A percentile compares a stretch with the other conserved stretches of the same genome.
Evolutionary conservation across 2,797 vertebrate genomes (phyloP).

Genomic region (Numenius phaeopus): DNA sequence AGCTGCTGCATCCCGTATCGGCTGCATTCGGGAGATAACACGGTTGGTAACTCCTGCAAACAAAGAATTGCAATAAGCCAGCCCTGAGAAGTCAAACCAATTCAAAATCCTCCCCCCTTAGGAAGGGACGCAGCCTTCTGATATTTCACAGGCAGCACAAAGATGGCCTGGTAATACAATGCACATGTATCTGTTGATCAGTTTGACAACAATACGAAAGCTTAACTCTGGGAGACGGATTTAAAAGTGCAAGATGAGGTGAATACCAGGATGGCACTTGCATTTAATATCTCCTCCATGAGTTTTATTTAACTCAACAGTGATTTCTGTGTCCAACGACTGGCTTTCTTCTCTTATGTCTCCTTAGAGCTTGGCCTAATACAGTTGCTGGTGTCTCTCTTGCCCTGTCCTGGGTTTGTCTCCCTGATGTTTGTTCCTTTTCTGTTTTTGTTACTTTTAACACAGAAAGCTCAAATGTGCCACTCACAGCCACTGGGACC

Average conservation of each 20-base stretch:
- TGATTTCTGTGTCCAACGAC: neutral
- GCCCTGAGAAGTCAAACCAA: slow-evolving; percentile 3
- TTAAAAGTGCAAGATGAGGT: neutral
- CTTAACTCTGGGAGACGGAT: neutral
- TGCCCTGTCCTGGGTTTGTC: neutral
- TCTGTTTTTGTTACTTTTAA: neutral
- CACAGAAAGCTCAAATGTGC: neutral
- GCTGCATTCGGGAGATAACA: slow-evolving; percentile 43
- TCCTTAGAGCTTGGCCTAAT: neutral
- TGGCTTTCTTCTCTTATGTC: neutral
- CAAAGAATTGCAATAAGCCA: slow-evolving; percentile 58
- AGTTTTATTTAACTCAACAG: neutral
- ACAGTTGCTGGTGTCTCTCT: neutral
- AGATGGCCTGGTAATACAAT: neutral
- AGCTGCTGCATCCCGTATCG: slow-evolving; percentile 24
- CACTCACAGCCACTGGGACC: neutral
- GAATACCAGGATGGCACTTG: neutral
- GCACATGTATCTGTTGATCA: slow-evolving; percentile 22
- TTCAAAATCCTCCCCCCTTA: neutral
- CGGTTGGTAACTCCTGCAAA: slow-evolving; percentile 5
- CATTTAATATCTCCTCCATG: neutral
- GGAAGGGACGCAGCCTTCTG: neutral
- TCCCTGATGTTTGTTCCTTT: neutral
- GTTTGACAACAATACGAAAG: neutral
- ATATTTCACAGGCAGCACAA: slow-evolving; percentile 5